Percentiles rank a stretch among this genome's conserved stretches.
Evolutionary conservation across 2,888 invertebrate species (phyloP).

Genomic region (Microplitis deprimator): DNA sequence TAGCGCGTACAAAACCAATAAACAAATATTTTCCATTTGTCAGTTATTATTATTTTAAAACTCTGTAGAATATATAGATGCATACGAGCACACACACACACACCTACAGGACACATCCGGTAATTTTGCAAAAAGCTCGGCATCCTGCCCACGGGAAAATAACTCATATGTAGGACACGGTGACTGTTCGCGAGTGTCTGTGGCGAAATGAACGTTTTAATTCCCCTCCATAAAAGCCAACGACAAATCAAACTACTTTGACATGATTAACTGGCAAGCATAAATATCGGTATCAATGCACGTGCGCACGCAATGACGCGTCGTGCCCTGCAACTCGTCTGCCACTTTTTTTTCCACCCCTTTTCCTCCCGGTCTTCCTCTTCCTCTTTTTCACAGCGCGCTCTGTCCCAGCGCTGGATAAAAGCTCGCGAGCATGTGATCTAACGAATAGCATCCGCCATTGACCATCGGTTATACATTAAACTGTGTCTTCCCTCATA

Average conservation of each 20-base stretch:
- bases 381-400: conserved; percentile 6
- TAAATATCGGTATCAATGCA: conserved; percentile 71
- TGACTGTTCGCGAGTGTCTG: conserved; percentile 69
- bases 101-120: conserved; percentile 51
- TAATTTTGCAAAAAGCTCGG: conserved; percentile 67
- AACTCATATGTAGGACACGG: conserved; percentile 62
- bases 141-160: conserved; percentile 54
- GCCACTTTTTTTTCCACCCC: conserved; percentile 40
- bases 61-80: conserved; percentile 13
- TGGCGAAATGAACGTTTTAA: conserved; percentile 71
- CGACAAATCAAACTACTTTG: conserved; percentile 71
- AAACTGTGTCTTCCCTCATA: not conserved
- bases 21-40: conserved; percentile 13
- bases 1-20: not conserved
- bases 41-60: conserved; percentile 21
- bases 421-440: conserved; percentile 22
- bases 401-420: conserved; percentile 30
- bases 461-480: conserved; percentile 12
- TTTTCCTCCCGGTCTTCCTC: conserved; percentile 30
- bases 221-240: conserved; percentile 71
- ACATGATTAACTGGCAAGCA: conserved; percentile 71
- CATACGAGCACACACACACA: not conserved
- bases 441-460: not conserved
- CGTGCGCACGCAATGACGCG: conserved; percentile 67
- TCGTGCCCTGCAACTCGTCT: conserved; percentile 55